Evolutionary conservation across 2,113 vertebrate genomes (phyloP), one percentile per base, ranked within the genome.

Genomic region (Lophius piscatorius): DNA sequence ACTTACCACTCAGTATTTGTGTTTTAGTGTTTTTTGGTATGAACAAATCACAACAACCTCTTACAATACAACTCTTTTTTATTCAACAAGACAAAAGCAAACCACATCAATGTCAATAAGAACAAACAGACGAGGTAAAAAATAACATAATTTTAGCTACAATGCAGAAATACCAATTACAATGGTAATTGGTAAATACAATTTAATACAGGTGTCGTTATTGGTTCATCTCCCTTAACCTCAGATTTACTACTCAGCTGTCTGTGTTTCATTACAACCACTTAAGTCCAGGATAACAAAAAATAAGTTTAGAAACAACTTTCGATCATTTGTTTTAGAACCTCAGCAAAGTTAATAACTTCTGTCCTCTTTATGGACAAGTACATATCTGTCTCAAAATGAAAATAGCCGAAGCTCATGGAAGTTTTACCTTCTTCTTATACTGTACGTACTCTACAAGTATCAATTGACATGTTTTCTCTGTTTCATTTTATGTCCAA

Each of bases 241-340:
- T 88, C 83, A 76, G 73, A 85, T 80, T 83, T 76, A 13, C 44
- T 59, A 12, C 35, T 89, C 89, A 51, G 31, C 81, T 70, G 50
- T 78, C 12, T 59, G 76, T 62, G 68, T 56, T 24, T 88, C 87
- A 88, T 82, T 62, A 70, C 76, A 67, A 42, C 71, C 63, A 47
- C 62, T 73, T 4, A 2, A 29, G 2, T 70, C 50, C 20, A 17
- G n/a, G 47, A 39, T 10, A 28, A 23, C 14, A 38, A 24, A 34
- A 56, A 13, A 64, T 10, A 63, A 3, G 33, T 38, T 40, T 4
- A 18, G 11, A 29, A 18, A 45, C 22, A 31, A 64, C 66, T 63
- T 61, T 41, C 52, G 22, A 28, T 66, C 66, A 72, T 63, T 64
- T 21, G 5, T 69, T 64, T 63, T n/a, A 36, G 28, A 42, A 47